Conservation (phyloP, 1,140 invertebrate species). For the Nasonia vitripennis region DNA sequence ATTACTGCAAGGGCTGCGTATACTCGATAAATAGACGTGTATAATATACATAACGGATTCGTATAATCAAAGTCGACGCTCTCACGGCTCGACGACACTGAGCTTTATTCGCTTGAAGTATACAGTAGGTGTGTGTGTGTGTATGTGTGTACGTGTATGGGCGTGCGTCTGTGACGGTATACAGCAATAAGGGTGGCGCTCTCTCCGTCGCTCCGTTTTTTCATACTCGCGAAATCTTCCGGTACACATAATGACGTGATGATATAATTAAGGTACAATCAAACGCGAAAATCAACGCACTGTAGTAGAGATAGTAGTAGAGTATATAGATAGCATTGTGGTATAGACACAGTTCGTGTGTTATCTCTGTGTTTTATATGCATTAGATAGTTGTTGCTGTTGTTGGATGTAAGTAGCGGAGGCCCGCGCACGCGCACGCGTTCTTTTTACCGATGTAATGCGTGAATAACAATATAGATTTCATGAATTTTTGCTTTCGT, state of each 20-base stretch:
- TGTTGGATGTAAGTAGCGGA: slow-evolving; percentile 60
- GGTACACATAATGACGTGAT: neutral
- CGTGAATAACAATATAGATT: slow-evolving; percentile 48
- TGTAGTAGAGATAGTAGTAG: neutral
- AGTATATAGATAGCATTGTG: neutral
- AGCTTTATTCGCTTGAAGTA: neutral
- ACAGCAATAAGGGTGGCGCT: too few relatives aligned
- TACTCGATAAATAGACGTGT: too few relatives aligned
- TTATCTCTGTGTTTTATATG: neutral
- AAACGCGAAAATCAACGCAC: neutral
- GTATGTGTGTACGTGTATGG: neutral
- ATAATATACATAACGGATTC: too few relatives aligned
- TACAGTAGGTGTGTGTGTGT: neutral
- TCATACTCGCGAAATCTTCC: too few relatives aligned
- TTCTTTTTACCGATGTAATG: slow-evolving; percentile 34
- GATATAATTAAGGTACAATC: neutral
- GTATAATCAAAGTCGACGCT: neutral
- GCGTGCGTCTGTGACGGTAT: too few relatives aligned
- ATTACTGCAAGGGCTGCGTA: neutral
- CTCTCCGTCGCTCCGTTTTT: too few relatives aligned
- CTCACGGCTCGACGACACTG: slow-evolving; percentile 5
- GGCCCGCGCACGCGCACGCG: slow-evolving; percentile 58
- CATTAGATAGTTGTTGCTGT: slow-evolving; percentile 25
- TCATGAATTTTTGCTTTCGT: too few relatives aligned
- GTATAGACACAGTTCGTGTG: neutral